Conservation (phyloP, 30 jellyfish, hydroid and myxozoan genomes). For the Aurelia coerulea region DNA sequence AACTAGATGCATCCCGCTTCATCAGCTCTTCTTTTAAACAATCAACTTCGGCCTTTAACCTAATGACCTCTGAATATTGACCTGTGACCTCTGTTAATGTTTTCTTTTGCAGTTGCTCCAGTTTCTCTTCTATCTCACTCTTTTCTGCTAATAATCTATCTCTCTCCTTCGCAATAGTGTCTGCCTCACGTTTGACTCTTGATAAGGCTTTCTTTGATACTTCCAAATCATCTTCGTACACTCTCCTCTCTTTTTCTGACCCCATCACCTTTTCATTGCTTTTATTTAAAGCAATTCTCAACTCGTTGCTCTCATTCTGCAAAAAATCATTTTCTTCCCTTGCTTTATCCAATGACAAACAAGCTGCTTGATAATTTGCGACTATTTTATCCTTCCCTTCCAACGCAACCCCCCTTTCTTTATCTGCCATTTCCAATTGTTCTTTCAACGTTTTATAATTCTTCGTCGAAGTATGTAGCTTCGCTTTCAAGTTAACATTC, state of each 20-base stretch:
- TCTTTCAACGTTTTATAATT: slow-evolving; percentile 31
- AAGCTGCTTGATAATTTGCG: slow-evolving; percentile 3
- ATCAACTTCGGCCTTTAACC: slow-evolving; percentile 79
- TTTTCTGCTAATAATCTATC: slow-evolving; percentile 29
- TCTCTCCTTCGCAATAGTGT: slow-evolving; percentile 22
- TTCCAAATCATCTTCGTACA: slow-evolving; percentile 44
- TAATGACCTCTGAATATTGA: slow-evolving; percentile 68
- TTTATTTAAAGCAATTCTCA: slow-evolving; percentile 21
- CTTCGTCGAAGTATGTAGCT: background rate
- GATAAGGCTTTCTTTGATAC: slow-evolving; percentile 28
- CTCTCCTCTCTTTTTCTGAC: slow-evolving; percentile 42
- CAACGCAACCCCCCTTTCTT: slow-evolving; percentile 13
- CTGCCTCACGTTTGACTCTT: slow-evolving; percentile 46
- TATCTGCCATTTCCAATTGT: slow-evolving; percentile 6
- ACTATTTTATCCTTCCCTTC: slow-evolving; percentile 42
- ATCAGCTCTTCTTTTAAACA: slow-evolving; percentile 58
- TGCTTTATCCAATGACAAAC: slow-evolving; percentile 25
- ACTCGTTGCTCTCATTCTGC: slow-evolving; percentile 29
- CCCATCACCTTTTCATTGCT: slow-evolving; percentile 22
- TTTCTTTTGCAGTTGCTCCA: slow-evolving; percentile 60
- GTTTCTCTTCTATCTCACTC: slow-evolving; percentile 29
- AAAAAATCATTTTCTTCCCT: slow-evolving; percentile 17
- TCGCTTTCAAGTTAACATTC: slow-evolving; percentile 12
- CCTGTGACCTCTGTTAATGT: slow-evolving; percentile 73
- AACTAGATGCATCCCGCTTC: slow-evolving; percentile 14